Evolutionary conservation across 1,140 invertebrate species (phyloP).

Genomic region (Drosophila trapezifrons): DNA sequence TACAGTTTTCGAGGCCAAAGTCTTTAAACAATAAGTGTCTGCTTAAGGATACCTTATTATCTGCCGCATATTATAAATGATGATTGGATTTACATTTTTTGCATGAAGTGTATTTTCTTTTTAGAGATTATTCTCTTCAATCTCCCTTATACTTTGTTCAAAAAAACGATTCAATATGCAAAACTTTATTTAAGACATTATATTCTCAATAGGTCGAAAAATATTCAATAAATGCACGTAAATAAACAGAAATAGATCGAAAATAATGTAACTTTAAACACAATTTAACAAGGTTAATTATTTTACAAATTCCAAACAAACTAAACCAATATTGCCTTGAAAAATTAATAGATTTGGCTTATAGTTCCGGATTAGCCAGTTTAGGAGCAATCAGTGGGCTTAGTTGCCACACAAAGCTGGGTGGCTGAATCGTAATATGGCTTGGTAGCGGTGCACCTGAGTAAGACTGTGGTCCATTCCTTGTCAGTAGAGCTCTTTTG

Average conservation of each 20-base stretch:
- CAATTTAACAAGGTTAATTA: background rate
- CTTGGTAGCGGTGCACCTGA: background rate
- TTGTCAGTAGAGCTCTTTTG: background rate
- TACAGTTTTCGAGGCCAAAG: too few species aligned
- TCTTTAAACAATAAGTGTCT: too few species aligned
- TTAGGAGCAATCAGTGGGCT: conserved; percentile 10
- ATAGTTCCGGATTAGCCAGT: too few species aligned
- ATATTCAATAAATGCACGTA: too few species aligned
- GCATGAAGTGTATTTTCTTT: background rate
- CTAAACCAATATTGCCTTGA: too few species aligned
- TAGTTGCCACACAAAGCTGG: conserved; percentile 1
- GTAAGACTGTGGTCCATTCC: background rate
- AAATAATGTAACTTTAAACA: background rate
- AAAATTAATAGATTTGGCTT: too few species aligned
- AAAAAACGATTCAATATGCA: background rate
- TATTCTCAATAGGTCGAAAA: background rate
- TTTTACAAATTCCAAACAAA: too few species aligned
- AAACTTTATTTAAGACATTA: background rate
- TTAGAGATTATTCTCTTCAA: background rate
- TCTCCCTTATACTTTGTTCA: background rate
- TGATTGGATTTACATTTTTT: background rate
- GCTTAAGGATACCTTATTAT: too few species aligned
- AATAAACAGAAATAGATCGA: background rate
- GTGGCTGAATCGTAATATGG: background rate
- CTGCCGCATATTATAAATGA: too few species aligned